phyloP scores from a whole-genome alignment of 2,888 invertebrate genomes.

The Acrobasis consociella region DNA sequence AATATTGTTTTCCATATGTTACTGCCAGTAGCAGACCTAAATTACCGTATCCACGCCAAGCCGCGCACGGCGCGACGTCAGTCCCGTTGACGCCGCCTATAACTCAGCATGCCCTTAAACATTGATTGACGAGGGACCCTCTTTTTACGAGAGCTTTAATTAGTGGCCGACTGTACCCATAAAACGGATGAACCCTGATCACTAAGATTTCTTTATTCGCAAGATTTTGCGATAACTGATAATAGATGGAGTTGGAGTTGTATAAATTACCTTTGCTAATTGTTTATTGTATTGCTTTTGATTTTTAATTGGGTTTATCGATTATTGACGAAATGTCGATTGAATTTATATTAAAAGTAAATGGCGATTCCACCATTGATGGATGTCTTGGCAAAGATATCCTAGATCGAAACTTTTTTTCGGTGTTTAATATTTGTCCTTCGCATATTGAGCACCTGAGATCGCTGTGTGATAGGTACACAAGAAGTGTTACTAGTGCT shows the following conservation, averaged over 20 bases:
- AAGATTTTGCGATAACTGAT: constrained; percentile 17
- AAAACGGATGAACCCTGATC: constrained; percentile 39
- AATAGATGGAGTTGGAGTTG: constrained; percentile 13
- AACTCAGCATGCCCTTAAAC: constrained; percentile 59
- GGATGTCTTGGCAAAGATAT: too few species aligned
- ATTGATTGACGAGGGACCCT: constrained; percentile 72
- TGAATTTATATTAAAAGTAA: too few species aligned
- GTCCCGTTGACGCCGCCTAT: constrained; percentile 52
- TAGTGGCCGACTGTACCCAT: constrained; percentile 61
- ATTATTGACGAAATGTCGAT: too few species aligned
- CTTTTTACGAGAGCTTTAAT: constrained; percentile 74
- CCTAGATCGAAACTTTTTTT: too few species aligned
- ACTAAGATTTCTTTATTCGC: constrained; percentile 20
- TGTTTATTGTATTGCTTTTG: not conserved
- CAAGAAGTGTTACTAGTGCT: too few species aligned
- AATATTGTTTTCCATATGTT: not conserved
- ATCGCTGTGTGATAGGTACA: too few species aligned
- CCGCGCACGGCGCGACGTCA: constrained; percentile 19
- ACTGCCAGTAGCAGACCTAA: not conserved
- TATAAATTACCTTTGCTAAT: not conserved
- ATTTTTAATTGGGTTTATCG: not conserved
- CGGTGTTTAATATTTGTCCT: too few species aligned
- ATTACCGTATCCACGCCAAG: constrained; percentile 13
- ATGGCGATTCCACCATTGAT: too few species aligned
- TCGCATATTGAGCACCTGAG: too few species aligned